Conservation (phyloP, 53 echinoderm and acorn worm genomes). For the Echinarachnius parma region DNA sequence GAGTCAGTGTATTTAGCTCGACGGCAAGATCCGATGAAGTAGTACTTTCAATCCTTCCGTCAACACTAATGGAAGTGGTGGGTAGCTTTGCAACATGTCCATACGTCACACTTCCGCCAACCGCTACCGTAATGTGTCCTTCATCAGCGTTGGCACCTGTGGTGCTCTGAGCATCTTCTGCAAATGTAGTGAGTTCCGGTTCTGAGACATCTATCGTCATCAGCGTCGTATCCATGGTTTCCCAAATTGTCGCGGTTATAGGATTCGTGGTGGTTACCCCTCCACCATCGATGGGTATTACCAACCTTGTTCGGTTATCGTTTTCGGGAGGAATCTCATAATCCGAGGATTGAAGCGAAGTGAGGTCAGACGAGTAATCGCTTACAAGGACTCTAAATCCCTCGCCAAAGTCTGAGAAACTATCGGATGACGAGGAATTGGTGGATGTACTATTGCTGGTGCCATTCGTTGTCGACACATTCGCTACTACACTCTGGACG, state of each 20-base stretch:
- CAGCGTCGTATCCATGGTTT: neutral
- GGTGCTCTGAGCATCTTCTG: neutral
- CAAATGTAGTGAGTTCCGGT: neutral
- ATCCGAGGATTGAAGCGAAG: neutral
- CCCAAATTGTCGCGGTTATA: too few relatives aligned
- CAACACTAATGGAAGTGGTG: too few relatives aligned
- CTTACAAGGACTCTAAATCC: slow-evolving; percentile 12
- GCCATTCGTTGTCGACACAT: neutral
- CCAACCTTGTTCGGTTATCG: slow-evolving; percentile 17
- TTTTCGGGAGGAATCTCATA: neutral
- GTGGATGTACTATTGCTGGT: neutral
- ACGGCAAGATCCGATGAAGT: too few relatives aligned
- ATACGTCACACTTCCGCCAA: too few relatives aligned
- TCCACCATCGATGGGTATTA: slow-evolving; percentile 1
- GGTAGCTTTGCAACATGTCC: too few relatives aligned
- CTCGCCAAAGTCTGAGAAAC: neutral
- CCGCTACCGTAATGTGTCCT: slow-evolving; percentile 6
- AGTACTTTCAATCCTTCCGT: too few relatives aligned
- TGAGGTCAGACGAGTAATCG: neutral
- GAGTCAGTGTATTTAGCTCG: too few relatives aligned
- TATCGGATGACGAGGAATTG: neutral
- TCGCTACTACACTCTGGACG: neutral
- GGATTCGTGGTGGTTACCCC: too few relatives aligned
- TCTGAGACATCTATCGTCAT: neutral
- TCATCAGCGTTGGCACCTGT: neutral